Evolutionary conservation across 2,888 invertebrate species (phyloP), one percentile per base, ranked within the genome.

Genomic region (Meganola albula): DNA sequence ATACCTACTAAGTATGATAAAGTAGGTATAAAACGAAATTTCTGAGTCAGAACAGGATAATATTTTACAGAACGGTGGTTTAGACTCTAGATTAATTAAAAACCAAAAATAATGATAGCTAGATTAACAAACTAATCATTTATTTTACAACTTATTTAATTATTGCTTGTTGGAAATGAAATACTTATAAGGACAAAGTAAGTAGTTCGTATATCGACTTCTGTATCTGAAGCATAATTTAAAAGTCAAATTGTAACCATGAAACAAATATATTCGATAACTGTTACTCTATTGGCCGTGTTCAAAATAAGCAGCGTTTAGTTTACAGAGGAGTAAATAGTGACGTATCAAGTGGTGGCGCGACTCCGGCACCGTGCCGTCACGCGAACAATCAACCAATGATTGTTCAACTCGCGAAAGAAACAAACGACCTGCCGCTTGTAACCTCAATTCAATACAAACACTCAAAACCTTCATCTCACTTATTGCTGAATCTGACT

Each of bases 291-390:
- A 32, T 36, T 42, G 34, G 37, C 48, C 32, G 32, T 26, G 32
- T 32, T 35, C 44, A 47, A 54, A 53, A 65, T 63, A 61, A 63
- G 53, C 49, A 47, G 49, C 42, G 42, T 40, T 54, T n/a, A n/a
- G 31, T 52, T 43, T 43, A 52, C 44, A 52, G 46, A 40, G 44
- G 36, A 47, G 43, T 54, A 50, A 45, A 51, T 41, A 34, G 40
- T 41, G 55, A 44, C 42, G 43, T 41, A 32, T 34, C 40, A 43
- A 40, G 53, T 42, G 44, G 46, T 44, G 48, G 42, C 36, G 40
- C 41, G 42, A 42, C 42, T 26, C 37, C 28, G 31, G 27, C 34
- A 31, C 38, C 29, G 34, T 44, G 41, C 40, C 35, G 38, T 57
- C 49, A 51, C 37, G 40, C 58, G 35, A 37, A 40, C 25, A n/a